Evolutionary conservation across 64 coral and sea anemone species (phyloP), one percentile per base, ranked within the genome.

Genomic region (Montipora foliosa): DNA sequence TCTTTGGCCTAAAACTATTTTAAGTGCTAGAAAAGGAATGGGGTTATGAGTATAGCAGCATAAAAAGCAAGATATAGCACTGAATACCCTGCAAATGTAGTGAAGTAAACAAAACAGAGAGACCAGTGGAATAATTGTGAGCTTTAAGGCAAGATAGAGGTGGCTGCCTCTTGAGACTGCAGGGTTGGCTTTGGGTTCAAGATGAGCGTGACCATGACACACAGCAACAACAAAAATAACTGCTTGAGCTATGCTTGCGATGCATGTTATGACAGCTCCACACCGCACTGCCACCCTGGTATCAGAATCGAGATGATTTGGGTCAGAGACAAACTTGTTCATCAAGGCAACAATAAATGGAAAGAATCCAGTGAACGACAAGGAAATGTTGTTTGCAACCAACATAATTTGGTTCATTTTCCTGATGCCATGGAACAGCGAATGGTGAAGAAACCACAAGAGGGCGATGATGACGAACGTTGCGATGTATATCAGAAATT

Each of bases 331-430:
- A 95, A 78, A 99, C n/a, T 76, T 96, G 78, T 99, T 99, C 11
- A 99, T 57, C 64, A 96, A 59, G n/a, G 89, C 76, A 55, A 93
- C 90, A 58, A 99, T 58, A 57, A 96, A 95, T 76, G 98, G 98
- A 21, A 93, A 71, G 14, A 92, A 87, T 21, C 98, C 98, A 77
- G 95, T 73, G 67, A 96, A 96, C 8, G 98, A 78, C 74, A 99
- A 77, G 5, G 98, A 99, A 58, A 99, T 87, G 73, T 99, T 99
- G 55, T 99, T 99, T n/a, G 77, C 72, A 15, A 99, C 92, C 17
- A 99, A 69, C 98, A 99, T 99, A 0, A 99, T 15, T 48, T 96
- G 95, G 74, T 96, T 99, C 92, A 99, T 96, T 53, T 92, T 99
- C 76, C 83, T 96, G 92, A 99, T 96, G 66, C 89, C 92, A 75